Conservation (phyloP, 2,797 vertebrate genomes). For the Enteromius anoplus region DNA sequence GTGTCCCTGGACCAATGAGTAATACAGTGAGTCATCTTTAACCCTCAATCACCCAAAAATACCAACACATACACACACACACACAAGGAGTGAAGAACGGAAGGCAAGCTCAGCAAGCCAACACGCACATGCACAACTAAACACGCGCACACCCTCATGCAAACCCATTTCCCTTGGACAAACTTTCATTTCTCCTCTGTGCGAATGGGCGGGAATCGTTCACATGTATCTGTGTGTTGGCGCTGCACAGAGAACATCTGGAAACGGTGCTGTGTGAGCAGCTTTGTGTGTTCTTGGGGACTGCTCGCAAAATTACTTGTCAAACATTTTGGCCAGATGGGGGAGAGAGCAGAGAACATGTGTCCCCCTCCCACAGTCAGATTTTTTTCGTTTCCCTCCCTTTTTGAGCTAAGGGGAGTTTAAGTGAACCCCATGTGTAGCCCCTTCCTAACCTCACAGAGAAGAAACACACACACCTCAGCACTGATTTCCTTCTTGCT, state of each 20-base stretch:
- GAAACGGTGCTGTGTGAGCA: constrained; percentile 68
- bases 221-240: constrained; percentile 61
- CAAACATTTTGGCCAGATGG: constrained; percentile 70
- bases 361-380: constrained; percentile 28
- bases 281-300: constrained; percentile 62
- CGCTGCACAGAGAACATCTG: constrained; percentile 71
- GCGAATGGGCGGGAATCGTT: constrained; percentile 50
- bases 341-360: constrained; percentile 43
- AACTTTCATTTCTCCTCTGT: constrained; percentile 41
- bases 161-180: constrained; percentile 17
- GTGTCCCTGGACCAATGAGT: constrained; percentile 62
- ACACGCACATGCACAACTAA: constrained; percentile 39
- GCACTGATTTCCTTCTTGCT: neutral
- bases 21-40: constrained; percentile 64
- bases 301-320: constrained; percentile 67
- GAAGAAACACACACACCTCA: constrained; percentile 2
- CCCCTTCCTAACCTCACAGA: constrained; percentile 21
- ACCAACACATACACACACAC: constrained; percentile 22
- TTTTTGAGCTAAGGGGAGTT: constrained; percentile 34
- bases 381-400: constrained; percentile 29
- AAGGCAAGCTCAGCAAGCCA: constrained; percentile 3
- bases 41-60: constrained; percentile 40
- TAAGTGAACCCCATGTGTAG: constrained; percentile 24
- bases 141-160: constrained; percentile 26
- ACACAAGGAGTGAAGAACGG: neutral